Evolutionary conservation across 1,140 invertebrate species (phyloP).

Genomic region (Diachasma alloeum): DNA sequence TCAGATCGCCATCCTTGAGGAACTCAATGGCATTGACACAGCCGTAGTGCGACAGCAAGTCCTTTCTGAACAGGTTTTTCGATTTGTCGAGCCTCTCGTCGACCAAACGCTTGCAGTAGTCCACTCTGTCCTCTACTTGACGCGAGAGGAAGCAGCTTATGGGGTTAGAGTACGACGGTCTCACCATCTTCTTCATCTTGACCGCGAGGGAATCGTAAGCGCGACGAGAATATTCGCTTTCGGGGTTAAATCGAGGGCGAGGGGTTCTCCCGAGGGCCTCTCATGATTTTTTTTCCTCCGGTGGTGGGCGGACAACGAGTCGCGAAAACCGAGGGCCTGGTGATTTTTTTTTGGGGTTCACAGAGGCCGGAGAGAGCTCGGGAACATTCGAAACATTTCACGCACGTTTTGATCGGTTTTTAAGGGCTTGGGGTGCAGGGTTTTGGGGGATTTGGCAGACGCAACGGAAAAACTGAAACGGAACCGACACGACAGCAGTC

Average conservation of each 20-base stretch:
- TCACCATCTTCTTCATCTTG: constrained; percentile 52
- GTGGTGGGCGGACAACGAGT: too few species aligned
- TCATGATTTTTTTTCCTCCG: too few species aligned
- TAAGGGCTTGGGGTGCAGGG: neutral
- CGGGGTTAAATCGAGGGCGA: neutral
- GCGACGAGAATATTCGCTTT: neutral
- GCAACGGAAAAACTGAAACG: neutral
- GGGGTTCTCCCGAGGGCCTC: too few species aligned
- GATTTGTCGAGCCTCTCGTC: constrained; percentile 71
- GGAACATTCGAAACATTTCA: neutral
- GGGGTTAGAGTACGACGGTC: constrained; percentile 61
- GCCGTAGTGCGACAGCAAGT: constrained; percentile 87
- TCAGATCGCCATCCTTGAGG: constrained; percentile 83
- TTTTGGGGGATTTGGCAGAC: neutral
- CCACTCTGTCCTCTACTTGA: constrained; percentile 62
- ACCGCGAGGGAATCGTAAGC: neutral
- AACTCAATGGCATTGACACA: constrained; percentile 98
- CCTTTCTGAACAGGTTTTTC: constrained; percentile 82
- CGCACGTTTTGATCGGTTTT: neutral
- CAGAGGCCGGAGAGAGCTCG: neutral
- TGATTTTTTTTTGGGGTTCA: too few species aligned
- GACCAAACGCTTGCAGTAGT: constrained; percentile 68
- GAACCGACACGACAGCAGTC: neutral
- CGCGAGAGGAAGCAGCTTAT: constrained; percentile 63
- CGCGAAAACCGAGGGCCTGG: too few species aligned